phyloP scores from a whole-genome alignment of 2,888 invertebrate genomes.

The Heliconius charithonia region DNA sequence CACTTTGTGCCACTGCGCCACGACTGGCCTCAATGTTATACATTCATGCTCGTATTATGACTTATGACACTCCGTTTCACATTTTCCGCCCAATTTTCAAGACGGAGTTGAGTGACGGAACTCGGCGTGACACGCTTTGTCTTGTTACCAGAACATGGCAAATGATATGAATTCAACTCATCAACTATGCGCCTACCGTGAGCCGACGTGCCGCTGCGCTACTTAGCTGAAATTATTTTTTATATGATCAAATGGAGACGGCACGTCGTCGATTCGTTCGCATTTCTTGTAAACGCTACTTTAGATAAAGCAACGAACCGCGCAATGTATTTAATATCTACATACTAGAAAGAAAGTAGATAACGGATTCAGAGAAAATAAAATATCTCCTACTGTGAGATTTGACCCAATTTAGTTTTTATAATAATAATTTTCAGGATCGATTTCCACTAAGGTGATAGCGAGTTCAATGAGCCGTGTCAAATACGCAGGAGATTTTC shows the following conservation, averaged over 20 bases:
- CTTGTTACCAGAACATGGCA: background rate
- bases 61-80: background rate
- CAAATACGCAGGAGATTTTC: background rate
- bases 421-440: slow-evolving; percentile 13
- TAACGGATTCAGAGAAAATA: background rate
- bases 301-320: too few species aligned
- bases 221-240: too few species aligned
- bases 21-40: too few species aligned
- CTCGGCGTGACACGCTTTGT: background rate
- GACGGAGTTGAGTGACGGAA: background rate
- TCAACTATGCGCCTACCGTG: too few species aligned
- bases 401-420: slow-evolving; percentile 8
- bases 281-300: too few species aligned
- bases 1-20: too few species aligned
- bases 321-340: background rate
- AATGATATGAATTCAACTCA: background rate
- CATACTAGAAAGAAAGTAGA: background rate
- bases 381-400: background rate
- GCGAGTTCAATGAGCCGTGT: slow-evolving; percentile 16
- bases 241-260: too few species aligned
- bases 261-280: too few species aligned
- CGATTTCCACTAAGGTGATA: slow-evolving; percentile 14
- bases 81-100: background rate
- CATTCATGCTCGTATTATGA: background rate
- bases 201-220: too few species aligned